Conservation (phyloP, 2,113 vertebrate species). For the Corythaeola cristata region DNA sequence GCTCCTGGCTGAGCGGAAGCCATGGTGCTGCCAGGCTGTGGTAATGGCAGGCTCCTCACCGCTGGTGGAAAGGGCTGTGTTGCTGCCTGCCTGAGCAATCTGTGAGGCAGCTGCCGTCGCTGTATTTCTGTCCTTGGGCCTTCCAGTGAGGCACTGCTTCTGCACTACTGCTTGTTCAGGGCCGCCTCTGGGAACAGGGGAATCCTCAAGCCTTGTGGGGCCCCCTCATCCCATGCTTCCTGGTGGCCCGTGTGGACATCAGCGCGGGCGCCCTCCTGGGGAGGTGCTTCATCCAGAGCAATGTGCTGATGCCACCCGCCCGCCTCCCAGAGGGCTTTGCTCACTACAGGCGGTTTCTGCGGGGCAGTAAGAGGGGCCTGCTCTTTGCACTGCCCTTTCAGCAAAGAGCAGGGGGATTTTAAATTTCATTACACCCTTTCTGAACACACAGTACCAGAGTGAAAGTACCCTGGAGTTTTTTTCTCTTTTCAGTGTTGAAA, state of each 20-base stretch:
- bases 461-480: background rate
- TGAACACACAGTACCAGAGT: background rate
- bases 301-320: too few species aligned
- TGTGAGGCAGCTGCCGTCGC: background rate
- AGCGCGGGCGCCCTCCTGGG: too few species aligned
- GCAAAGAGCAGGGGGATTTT: background rate
- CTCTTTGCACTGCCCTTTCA: background rate
- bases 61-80: background rate
- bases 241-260: background rate
- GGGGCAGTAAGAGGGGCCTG: accelerated
- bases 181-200: background rate
- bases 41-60: accelerated
- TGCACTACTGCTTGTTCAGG: background rate
- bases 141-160: background rate
- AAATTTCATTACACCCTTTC: background rate
- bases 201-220: too few species aligned
- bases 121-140: background rate
- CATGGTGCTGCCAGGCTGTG: background rate
- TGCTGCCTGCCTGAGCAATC: background rate
- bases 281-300: too few species aligned
- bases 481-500: background rate
- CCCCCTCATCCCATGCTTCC: accelerated
- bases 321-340: background rate
- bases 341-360: accelerated
- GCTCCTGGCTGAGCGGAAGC: background rate